phyloP scores from a whole-genome alignment of 2,888 invertebrate species.

The Strigamia transsilvanica region DNA sequence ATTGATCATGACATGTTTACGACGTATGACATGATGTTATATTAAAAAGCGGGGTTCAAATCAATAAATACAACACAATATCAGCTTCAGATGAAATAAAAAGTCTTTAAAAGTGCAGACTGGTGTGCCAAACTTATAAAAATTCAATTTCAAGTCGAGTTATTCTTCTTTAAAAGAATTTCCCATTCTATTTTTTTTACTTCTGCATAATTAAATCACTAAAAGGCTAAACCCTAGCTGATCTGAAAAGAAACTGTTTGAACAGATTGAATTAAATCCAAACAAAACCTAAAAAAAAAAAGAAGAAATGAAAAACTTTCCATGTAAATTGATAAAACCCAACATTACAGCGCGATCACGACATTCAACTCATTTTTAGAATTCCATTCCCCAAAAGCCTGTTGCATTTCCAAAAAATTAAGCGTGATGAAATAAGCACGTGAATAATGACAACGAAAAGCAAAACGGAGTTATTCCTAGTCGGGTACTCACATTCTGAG shows the following conservation, averaged over 20 bases:
- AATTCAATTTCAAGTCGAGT: neutral
- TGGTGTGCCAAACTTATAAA: neutral
- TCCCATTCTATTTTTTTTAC: no score
- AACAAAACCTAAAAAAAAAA: no score
- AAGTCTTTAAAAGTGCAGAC: neutral
- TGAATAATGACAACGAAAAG: neutral
- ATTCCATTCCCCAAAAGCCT: conserved; percentile 4
- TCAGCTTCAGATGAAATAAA: neutral
- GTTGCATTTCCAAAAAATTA: conserved; percentile 28
- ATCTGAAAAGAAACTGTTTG: no score
- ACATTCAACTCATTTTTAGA: neutral
- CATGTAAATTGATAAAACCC: neutral
- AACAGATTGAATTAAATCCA: no score
- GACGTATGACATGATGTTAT: conserved; percentile 1
- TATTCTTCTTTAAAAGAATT: no score
- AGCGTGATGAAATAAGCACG: neutral
- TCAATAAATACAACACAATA: conserved; percentile 10
- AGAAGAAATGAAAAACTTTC: no score
- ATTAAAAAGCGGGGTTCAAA: conserved; percentile 30
- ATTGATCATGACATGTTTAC: conserved; percentile 28
- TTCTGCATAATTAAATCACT: no score
- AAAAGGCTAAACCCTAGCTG: no score
- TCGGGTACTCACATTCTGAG: conserved; percentile 20
- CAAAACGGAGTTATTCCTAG: neutral
- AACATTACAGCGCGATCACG: neutral